phyloP scores from a whole-genome alignment of 35 echinoderm and acorn worm species.

The Lytechinus variegatus region DNA sequence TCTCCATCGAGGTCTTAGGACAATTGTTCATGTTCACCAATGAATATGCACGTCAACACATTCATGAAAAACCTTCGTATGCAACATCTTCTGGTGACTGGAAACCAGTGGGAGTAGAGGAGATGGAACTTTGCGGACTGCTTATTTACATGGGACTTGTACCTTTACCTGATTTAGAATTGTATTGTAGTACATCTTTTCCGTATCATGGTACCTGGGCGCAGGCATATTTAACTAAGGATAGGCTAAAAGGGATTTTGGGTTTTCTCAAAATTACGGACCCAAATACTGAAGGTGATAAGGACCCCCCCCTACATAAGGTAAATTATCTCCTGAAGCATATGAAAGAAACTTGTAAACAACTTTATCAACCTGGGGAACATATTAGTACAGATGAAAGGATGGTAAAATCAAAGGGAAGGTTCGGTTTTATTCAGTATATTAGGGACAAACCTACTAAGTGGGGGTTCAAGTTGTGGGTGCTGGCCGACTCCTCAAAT shows the following conservation, averaged over 20 bases:
- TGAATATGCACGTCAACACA: background rate
- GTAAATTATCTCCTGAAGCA: background rate
- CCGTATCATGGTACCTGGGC: background rate
- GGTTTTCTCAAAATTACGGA: background rate
- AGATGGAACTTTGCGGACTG: background rate
- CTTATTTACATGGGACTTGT: background rate
- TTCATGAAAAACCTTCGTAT: background rate
- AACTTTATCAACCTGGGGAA: background rate
- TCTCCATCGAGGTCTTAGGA: background rate
- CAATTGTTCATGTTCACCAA: background rate
- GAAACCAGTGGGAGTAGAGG: background rate
- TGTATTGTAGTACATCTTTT: background rate
- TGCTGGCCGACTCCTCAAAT: conserved; percentile 35
- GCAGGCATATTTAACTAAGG: background rate
- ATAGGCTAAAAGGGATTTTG: background rate
- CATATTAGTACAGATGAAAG: conserved; percentile 53
- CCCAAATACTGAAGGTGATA: background rate
- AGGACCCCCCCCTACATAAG: background rate
- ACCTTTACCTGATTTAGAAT: background rate
- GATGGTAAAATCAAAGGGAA: conserved; percentile 48
- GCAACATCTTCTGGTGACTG: background rate
- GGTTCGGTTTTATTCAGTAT: conserved; percentile 28
- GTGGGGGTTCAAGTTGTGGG: conserved; percentile 56
- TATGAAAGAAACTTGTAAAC: background rate
- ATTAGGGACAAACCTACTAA: conserved; percentile 58